Conservation (phyloP, 2,888 invertebrate species). For the Acronicta alni region DNA sequence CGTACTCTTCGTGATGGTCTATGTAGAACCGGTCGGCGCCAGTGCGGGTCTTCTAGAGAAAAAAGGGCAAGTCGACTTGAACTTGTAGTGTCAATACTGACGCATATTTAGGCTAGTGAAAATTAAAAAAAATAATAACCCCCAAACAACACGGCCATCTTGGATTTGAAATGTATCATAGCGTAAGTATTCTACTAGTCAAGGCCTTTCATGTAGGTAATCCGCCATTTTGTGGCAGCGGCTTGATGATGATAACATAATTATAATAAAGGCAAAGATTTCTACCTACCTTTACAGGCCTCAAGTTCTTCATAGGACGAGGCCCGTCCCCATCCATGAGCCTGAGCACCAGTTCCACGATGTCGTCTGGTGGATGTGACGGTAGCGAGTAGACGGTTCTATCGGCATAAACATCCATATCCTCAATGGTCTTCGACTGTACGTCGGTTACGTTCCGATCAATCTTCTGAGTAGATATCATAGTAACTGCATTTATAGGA, state of each 20-base stretch:
- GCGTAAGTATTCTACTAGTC: too few relatives aligned
- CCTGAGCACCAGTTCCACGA: slow-evolving; percentile 33
- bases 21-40: slow-evolving; percentile 63
- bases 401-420: not conserved
- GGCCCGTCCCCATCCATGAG: slow-evolving; percentile 63
- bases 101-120: too few relatives aligned
- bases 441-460: not conserved
- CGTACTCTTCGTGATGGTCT: slow-evolving; percentile 62
- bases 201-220: too few relatives aligned
- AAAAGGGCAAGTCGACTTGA: not conserved
- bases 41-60: slow-evolving; percentile 50
- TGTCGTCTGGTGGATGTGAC: not conserved
- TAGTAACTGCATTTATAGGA: not conserved
- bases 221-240: too few relatives aligned
- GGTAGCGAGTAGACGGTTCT: slow-evolving; percentile 10
- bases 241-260: not conserved
- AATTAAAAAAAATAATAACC: too few relatives aligned
- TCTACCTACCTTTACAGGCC: slow-evolving; percentile 63
- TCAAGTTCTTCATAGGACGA: slow-evolving; percentile 61
- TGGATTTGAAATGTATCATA: too few relatives aligned
- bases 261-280: not conserved
- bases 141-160: too few relatives aligned
- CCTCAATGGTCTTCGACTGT: not conserved
- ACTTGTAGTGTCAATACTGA: too few relatives aligned
- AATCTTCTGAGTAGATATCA: not conserved